Evolutionary conservation across 2,888 invertebrate genomes (phyloP).

Genomic region (Eupithecia dodoneata): DNA sequence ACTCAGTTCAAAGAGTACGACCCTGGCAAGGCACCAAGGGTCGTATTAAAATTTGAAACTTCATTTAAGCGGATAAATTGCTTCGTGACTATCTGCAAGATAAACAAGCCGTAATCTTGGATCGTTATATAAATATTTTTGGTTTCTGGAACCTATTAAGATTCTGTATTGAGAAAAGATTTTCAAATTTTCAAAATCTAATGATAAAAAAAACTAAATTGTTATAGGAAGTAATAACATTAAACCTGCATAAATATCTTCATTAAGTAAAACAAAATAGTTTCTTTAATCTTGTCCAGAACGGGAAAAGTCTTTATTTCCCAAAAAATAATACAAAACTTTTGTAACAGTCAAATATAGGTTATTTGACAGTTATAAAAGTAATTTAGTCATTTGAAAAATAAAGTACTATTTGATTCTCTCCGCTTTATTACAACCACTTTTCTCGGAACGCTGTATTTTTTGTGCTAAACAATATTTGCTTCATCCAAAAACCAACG

Average conservation of each 20-base stretch:
- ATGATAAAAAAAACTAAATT: not conserved
- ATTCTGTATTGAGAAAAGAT: constrained; percentile 13
- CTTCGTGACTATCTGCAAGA: constrained; percentile 77
- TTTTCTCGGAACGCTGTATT: not conserved
- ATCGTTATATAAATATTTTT: constrained; percentile 68
- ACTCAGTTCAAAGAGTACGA: constrained; percentile 70
- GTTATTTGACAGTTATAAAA: too few relatives aligned
- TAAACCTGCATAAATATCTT: not conserved
- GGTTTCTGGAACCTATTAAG: constrained; percentile 33
- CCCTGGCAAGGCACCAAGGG: constrained; percentile 59
- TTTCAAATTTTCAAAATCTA: not conserved
- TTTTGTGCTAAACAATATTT: constrained; percentile 6
- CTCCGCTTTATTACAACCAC: not conserved
- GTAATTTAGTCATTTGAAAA: too few relatives aligned
- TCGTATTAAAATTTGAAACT: constrained; percentile 80
- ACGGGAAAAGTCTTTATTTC: not conserved
- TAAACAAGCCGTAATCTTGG: constrained; percentile 75
- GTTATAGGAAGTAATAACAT: not conserved
- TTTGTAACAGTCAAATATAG: not conserved
- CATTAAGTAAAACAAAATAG: too few relatives aligned
- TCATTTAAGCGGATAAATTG: constrained; percentile 79
- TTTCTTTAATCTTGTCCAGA: not conserved
- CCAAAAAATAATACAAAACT: not conserved
- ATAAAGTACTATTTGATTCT: not conserved
- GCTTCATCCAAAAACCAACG: constrained; percentile 12